These are phyloP conservation scores for Papilio aristodemus DNA, from an alignment of 1,140 invertebrate species.

Conservation along the genomic window DNA sequence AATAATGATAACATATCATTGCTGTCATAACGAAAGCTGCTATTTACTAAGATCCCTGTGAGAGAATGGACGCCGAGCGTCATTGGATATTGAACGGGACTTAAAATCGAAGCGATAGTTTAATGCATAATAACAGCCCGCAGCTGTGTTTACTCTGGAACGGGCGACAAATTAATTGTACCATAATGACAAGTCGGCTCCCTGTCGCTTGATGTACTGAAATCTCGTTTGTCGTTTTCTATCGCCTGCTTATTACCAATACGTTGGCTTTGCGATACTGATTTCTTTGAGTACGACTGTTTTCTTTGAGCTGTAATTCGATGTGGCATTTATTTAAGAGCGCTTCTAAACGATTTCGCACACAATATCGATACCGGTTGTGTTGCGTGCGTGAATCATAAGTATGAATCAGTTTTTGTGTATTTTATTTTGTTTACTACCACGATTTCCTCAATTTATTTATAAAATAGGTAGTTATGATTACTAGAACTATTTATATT, in stretches of 20 bases:
- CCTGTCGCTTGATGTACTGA: constrained; percentile 41
- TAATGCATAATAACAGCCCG: constrained; percentile 41
- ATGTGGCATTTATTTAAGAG: constrained; percentile 30
- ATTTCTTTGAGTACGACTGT: constrained; percentile 32
- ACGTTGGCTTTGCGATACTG: constrained; percentile 33
- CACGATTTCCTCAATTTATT: background rate
- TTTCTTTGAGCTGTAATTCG: constrained; percentile 25
- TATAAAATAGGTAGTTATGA: background rate
- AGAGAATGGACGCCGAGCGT: constrained; percentile 1
- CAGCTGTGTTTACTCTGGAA: constrained; percentile 45
- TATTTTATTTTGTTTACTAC: background rate
- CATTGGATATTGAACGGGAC: constrained; percentile 25
- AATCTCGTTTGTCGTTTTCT: constrained; percentile 41
- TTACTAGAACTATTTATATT: background rate
- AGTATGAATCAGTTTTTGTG: background rate
- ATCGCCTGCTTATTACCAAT: constrained; percentile 43
- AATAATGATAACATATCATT: constrained; percentile 3
- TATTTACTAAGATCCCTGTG: background rate
- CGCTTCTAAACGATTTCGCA: constrained; percentile 6
- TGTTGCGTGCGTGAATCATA: background rate
- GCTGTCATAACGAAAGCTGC: constrained; percentile 6
- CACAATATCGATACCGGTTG: background rate
- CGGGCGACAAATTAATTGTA: constrained; percentile 63
- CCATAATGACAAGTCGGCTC: constrained; percentile 58
- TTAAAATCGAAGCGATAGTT: background rate